These are phyloP conservation scores for Metacarcinus magister DNA, from an alignment of 2,888 invertebrate genomes.

Conservation along the genomic window DNA sequence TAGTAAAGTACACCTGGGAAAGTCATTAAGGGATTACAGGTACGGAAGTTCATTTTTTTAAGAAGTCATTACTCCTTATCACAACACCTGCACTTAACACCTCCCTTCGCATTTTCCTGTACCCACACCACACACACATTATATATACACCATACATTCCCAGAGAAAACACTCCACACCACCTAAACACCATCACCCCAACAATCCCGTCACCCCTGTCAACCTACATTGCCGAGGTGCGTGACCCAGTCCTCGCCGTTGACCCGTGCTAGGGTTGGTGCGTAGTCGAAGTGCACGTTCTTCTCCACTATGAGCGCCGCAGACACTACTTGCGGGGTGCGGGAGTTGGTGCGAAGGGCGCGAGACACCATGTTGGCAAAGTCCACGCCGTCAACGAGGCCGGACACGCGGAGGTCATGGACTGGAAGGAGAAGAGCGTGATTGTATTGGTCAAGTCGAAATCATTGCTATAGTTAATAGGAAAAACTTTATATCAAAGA, in stretches of 20 bases:
- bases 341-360: not conserved
- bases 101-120: no score
- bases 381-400: not conserved
- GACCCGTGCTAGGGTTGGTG: not conserved
- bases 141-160: no score
- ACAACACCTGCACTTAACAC: no score
- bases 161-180: no score
- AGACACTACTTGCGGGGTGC: conserved; percentile 30
- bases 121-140: no score
- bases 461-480: no score
- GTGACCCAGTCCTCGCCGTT: conserved; percentile 54
- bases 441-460: not conserved
- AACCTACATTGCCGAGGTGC: conserved; percentile 45
- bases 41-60: not conserved
- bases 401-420: not conserved
- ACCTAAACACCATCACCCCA: not conserved
- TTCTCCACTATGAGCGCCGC: conserved; percentile 6
- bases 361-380: not conserved
- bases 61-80: no score
- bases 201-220: no score
- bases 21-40: not conserved
- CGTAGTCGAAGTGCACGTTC: conserved; percentile 45
- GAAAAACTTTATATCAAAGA: no score
- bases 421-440: not conserved
- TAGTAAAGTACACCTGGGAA: not conserved